Evolutionary conservation across 2,888 invertebrate genomes (phyloP), one percentile per base, ranked within the genome.

Genomic region (Salpingus planirostris): DNA sequence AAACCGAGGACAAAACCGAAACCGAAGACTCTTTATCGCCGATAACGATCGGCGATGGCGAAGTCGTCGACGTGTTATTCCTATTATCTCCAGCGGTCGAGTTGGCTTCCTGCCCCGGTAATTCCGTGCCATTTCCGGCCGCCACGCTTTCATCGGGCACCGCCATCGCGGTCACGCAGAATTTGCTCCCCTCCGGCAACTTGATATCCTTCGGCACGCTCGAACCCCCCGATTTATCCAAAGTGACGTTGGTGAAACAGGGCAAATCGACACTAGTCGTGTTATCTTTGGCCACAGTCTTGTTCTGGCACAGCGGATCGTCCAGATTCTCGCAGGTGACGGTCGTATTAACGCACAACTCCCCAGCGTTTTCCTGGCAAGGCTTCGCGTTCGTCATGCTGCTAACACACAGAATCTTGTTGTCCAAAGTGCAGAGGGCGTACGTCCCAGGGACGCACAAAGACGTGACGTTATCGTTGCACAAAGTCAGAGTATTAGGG

Each of bases 111-210:
- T n/a, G n/a, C n/a, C n/a, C n/a, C n/a, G n/a, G n/a, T n/a, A n/a
- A n/a, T n/a, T n/a, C n/a, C n/a, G n/a, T n/a, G n/a, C n/a, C n/a
- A n/a, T n/a, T n/a, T n/a, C n/a, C n/a, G n/a, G n/a, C n/a, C n/a
- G n/a, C n/a, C n/a, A n/a, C n/a, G n/a, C n/a, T n/a, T n/a, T n/a
- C n/a, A 27, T 56, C 55, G 2, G 60, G 59, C 8, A 59, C 42
- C 2, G 61, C 62, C 50, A 60, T 52, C 3, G 56, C 54, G 2
- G 60, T 61, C 3, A 59, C 60, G 31, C 62, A 62, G 21, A 57
- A 55, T 13, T 42, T 46, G 11, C 45, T 38, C 22, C 46, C 45
- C 14, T 50, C 43, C 24, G 32, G 38, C 22, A 31, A 14, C 11
- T 18, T 41, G 4, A 23, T 11, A n/a, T n/a, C n/a, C n/a, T n/a